These are phyloP conservation scores for Neodontobutis hainanensis DNA, from an alignment of 2,113 vertebrate species.

Conservation along the genomic window DNA sequence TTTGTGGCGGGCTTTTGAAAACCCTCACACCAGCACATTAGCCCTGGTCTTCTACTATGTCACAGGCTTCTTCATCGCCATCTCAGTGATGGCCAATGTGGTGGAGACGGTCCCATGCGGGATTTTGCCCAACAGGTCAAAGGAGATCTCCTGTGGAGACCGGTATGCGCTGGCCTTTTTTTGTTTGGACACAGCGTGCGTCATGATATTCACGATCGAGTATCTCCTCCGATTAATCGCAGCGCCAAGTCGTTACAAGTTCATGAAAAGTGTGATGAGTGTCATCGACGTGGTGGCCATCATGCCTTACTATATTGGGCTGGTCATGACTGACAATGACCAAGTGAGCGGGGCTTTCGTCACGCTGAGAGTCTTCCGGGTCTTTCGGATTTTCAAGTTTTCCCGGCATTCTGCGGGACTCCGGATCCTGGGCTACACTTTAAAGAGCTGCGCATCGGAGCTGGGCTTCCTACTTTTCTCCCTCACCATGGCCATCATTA, in stretches of 20 bases:
- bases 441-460: constrained; percentile 98
- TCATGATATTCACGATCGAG: constrained; percentile 98
- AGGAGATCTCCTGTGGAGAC: constrained; percentile 93
- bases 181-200: constrained; percentile 97
- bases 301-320: constrained; percentile 97
- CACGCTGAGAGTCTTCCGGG: constrained; percentile 96
- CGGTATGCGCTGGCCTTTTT: constrained; percentile 97
- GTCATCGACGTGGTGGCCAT: constrained; percentile 99
- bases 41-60: constrained; percentile 99
- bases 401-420: constrained; percentile 97
- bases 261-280: constrained; percentile 98
- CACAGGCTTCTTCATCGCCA: constrained; percentile 98
- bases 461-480: constrained; percentile 99
- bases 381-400: constrained; percentile 99
- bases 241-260: constrained; percentile 94
- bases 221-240: constrained; percentile 93
- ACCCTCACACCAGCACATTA: constrained; percentile 97
- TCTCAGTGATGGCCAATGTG: constrained; percentile 97
- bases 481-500: constrained; percentile 99
- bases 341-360: constrained; percentile 99
- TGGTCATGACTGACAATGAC: constrained; percentile 99
- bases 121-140: constrained; percentile 81
- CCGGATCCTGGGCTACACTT: constrained; percentile 96
- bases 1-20: constrained; percentile 98
- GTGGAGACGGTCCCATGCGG: constrained; percentile 97